Base-by-base conservation (phyloP, 2,888 invertebrate genomes). In the Apocheima hispidaria region DNA sequence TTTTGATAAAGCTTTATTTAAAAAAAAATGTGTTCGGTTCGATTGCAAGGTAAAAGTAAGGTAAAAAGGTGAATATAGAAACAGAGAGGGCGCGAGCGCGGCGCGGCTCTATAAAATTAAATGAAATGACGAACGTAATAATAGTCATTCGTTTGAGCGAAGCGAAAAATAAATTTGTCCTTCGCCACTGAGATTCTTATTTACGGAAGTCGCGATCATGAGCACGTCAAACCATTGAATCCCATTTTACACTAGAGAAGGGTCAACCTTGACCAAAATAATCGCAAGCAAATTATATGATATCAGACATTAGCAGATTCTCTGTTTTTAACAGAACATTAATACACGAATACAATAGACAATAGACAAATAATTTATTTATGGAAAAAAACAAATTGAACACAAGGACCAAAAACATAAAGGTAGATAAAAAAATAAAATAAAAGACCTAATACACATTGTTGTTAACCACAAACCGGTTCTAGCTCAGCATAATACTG, bases 181-280 rank as follows among this genome's bases (percentile, higher is more conserved):
- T 44, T 51, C 36, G 28, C 26, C 10, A n/a, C 18, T 26, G 35
- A 40, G 46, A 54, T 18, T 35, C 41, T 18, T 58, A 58, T 58
- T 58, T 52, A 52, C 58, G 58, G 58, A 58, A 58, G 46, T 52
- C 14, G 20, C 18, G 9, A 30, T 30, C 28, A n/a, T n/a, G 18
- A 7, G 18, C 6, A 26, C 54, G 54, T 26, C 35, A 28, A 48
- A 28, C 46, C 38, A 26, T 35, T 20, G 36, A n/a, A 28, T 44
- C 7, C 43, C 41, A 6, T 21, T 49, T 50, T 14, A 35, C 35
- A 20, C 20, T 6, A 26, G 46, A 51, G 21, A 46, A 59, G 58
- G 52, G 46, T 12, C 14, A 38, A 23, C 52, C 36, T 16, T 51
- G 38, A 38, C 46, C 33, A 30, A 40, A 59, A 59, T 52, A 59